Base-by-base conservation (phyloP, 2,888 invertebrate species). In the Lithophane ornitopus region DNA sequence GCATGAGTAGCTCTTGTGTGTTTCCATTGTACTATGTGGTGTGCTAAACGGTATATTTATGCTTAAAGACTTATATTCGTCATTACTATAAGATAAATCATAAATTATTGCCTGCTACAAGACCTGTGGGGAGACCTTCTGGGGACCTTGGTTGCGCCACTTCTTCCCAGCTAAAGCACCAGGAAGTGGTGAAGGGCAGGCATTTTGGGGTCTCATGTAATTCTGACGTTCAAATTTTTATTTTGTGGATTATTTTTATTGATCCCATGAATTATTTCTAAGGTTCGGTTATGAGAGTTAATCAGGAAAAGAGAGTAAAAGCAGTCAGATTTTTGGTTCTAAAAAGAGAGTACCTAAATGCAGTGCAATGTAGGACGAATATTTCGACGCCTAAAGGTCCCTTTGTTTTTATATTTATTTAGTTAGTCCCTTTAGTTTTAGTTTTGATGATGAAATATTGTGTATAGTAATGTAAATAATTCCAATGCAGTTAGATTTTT, bases 1-100 rank as follows among this genome's bases (percentile, higher is more conserved):
- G 89, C 77, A 90, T 67, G 49, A 70, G 73, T 75, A 78, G 52
- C 19, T 19, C 16, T 11, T 22, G 80, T 61, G 52, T 66, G 89
- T 88, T 86, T 89, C 88, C 91, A 85, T 79, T 88, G 73, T 52
- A 44, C 28, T 7, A 49, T 8, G 34, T 46, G 12, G 12, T 78
- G 46, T 63, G 34, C 44, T 16, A 34, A 4, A 80, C 52, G n/a
- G 26, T 39, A 56, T 12, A 49, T 41, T 34, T 14, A 4, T 54
- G 16, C 2, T 19, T 11, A 39, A 22, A 58, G 2, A 26, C 12
- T 34, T 16, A 16, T 7, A 4, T 28, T n/a, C 3, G 46, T 49
- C 2, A 39, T 74, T 16, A 16, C 6, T 4, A 9, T 44, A 26
- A 7, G 44, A 11, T 19, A 19, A 11, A 41, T 19, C 11, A 44